Evolutionary conservation across 2,888 invertebrate species (phyloP).

Genomic region (Lepas anatifera): DNA sequence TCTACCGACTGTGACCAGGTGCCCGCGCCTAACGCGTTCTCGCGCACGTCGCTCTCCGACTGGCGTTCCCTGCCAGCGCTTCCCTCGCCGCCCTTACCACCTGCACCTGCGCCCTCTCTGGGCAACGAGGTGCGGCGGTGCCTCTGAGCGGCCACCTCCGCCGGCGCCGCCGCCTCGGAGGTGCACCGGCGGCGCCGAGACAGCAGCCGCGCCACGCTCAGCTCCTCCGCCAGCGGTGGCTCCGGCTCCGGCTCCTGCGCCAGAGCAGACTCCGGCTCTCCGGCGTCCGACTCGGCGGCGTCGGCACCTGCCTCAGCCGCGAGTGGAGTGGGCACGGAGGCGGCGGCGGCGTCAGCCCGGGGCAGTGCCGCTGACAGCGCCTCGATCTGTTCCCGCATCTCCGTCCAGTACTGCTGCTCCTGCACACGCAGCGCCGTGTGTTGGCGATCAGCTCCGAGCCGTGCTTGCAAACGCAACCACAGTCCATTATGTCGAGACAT

Average conservation of each 20-base stretch:
- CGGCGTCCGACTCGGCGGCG: neutral
- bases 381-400: slow-evolving; percentile 1
- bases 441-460: neutral
- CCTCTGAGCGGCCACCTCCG: too few species aligned
- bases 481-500: too few species aligned
- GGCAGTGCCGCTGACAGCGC: neutral
- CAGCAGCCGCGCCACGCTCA: neutral
- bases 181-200: neutral
- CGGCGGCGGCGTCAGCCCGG: neutral
- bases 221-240: neutral
- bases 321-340: neutral
- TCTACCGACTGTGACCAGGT: too few species aligned
- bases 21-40: too few species aligned
- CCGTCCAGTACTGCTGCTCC: slow-evolving; percentile 9
- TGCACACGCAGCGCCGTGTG: neutral
- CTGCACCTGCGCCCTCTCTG: too few species aligned
- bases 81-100: too few species aligned
- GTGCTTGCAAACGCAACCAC: too few species aligned
- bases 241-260: neutral
- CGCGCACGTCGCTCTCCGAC: too few species aligned
- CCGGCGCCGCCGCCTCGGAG: neutral
- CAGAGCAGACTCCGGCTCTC: too few species aligned
- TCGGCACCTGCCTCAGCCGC: neutral
- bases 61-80: too few species aligned
- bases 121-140: too few species aligned